Evolutionary conservation across 2,113 vertebrate genomes (phyloP), one percentile per base, ranked within the genome.

Genomic region (Rhizomys pruinosus): DNA sequence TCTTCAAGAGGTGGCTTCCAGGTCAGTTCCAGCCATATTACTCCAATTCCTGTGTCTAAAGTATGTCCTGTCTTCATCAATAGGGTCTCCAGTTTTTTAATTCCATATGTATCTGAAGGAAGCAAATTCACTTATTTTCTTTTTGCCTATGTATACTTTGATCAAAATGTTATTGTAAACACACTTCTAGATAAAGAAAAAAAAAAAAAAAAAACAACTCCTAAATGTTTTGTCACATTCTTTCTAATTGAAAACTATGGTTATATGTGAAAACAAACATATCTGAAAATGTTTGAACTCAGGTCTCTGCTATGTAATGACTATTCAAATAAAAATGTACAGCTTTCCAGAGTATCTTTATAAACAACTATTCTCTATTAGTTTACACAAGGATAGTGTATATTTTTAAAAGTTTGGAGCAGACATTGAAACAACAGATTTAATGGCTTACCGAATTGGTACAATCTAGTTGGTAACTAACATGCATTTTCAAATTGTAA

Each of bases 71-170:
- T 52, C 47, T 52, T 52, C 47, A 52, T 52, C 47, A 52, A 52
- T 52, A 52, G 6, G 59, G 44, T 44, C 17, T 7, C 13, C 12
- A 34, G 73, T 80, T 84, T 59, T 89, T 92, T 42, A 80, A 74
- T 64, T 80, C 3, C 27, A 39, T 47, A 47, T 66, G 59, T 84
- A 79, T 52, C 77, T 92, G 19, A 91, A 88, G 11, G 23, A 92
- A 92, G 9, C 4, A 17, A 39, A 76, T 47, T 11, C 13, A 59
- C 4, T 0, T 44, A 44, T 6, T 37, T 69, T 44, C 2, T 63
- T 69, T 85, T 68, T n/a, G n/a, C n/a, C n/a, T 39, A 93, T 37
- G 93, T 68, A 81, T 16, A 85, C 22, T 72, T 92, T 92, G 68
- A 74, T 74, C 7, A 86, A 90, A 92, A 76, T 76, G 0, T 37